phyloP scores from a whole-genome alignment of 2,113 vertebrate genomes.

The Oncorhynchus masou region DNA sequence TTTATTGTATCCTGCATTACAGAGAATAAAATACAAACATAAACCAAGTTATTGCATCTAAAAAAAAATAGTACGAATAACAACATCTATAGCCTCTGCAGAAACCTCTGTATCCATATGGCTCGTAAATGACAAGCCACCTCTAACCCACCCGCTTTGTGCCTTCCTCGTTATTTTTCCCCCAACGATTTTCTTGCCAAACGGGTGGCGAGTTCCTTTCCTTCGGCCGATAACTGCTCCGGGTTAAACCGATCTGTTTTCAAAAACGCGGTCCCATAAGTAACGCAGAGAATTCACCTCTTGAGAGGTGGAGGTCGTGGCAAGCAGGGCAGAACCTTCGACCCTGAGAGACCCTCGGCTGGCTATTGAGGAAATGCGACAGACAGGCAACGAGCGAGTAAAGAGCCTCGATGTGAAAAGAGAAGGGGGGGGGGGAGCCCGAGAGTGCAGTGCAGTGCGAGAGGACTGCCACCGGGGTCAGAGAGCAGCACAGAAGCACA shows the following conservation, averaged over 20 bases:
- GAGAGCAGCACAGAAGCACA: conserved; percentile 72
- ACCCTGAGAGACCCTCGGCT: conserved; percentile 72
- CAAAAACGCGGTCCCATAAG: conserved; percentile 68
- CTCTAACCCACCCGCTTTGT: conserved; percentile 81
- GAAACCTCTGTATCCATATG: conserved; percentile 40
- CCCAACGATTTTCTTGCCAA: conserved; percentile 58
- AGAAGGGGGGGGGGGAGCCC: conserved; percentile 25
- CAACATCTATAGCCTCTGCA: conserved; percentile 21
- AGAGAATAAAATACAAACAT: background rate
- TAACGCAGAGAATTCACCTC: conserved; percentile 38
- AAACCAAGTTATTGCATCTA: background rate
- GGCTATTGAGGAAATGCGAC: conserved; percentile 60
- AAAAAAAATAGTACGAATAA: background rate
- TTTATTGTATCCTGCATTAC: background rate
- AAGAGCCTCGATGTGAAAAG: conserved; percentile 31
- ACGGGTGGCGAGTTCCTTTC: conserved; percentile 70
- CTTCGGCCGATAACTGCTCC: conserved; percentile 62
- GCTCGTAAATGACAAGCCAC: conserved; percentile 73
- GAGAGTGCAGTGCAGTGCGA: conserved; percentile 75
- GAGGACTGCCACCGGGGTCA: conserved; percentile 82
- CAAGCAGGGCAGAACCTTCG: conserved; percentile 81
- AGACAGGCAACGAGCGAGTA: conserved; percentile 41
- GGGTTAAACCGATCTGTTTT: conserved; percentile 72
- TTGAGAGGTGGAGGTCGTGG: conserved; percentile 63
- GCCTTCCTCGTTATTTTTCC: conserved; percentile 60